Base-by-base conservation (phyloP, 2,797 vertebrate species). In the Sylvia borin region DNA sequence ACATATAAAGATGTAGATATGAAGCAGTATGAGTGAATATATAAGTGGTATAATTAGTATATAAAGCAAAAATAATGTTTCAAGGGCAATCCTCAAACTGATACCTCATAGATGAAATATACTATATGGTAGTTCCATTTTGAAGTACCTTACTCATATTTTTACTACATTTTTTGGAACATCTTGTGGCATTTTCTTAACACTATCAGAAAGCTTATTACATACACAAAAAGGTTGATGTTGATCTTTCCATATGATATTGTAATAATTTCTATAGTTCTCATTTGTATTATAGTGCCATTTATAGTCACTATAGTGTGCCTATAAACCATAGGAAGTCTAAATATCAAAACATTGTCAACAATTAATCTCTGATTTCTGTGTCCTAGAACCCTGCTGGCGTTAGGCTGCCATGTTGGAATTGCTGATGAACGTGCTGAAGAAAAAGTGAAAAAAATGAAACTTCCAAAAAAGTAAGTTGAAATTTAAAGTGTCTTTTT, bases 321-420 rank as follows among this genome's bases (percentile, higher is more conserved):
- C 32, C 15, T 60, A 27, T 43, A n/a, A 51, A 43, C 19, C 68
- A 22, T 29, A 55, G 24, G 10, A 90, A 32, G 15, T 62, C 34
- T n/a, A 42, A 45, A 26, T 27, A 10, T 19, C 32, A 19, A 75
- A 74, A 34, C 20, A 26, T 3, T 62, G 36, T 11, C 38, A 70
- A 38, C 66, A 51, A 70, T 74, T 96, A 48, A 47, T 55, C 25
- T 93, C 21, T 94, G 62, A 42, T 96, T 96, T 94, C 85, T 73
- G 31, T 97, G 32, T 96, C 58, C 92, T 58, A 99, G 99, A 97
- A 99, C 99, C 24, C 98, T 99, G 50, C 96, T 99, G 95, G 99
- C 99, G 2, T 96, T 99, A 88, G 99, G 99, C 18, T 99, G 99
- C 94, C 99, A 99, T 71, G 99, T 99, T 76, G 99, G 99, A 25